A percentile compares a stretch with the other conserved stretches of the same genome.
These are phyloP conservation scores for Neotragus pygmaeus DNA, from an alignment of 2,113 vertebrate species.

Conservation along the genomic window DNA sequence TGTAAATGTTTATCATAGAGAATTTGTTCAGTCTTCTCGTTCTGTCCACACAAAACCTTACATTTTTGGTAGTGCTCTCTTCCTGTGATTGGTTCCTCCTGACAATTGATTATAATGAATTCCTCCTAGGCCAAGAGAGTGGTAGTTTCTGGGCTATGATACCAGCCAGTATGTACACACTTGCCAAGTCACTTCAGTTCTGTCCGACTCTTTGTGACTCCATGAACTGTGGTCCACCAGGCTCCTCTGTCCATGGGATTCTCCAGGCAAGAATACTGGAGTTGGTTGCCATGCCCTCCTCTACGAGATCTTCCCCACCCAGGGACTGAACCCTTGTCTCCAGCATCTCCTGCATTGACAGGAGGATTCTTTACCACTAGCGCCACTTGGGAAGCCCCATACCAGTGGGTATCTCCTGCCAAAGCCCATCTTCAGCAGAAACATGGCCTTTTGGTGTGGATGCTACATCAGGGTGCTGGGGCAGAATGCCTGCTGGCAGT, in stretches of 20 bases:
- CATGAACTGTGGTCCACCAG: not conserved
- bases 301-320: not conserved
- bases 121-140: not conserved
- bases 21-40: not conserved
- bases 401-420: too few relatives aligned
- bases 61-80: not conserved
- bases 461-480: not conserved
- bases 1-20: not conserved
- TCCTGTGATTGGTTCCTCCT: not conserved
- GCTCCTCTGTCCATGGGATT: not conserved
- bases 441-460: not conserved
- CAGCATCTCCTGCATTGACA: not conserved
- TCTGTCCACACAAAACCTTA: not conserved
- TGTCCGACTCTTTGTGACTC: not conserved
- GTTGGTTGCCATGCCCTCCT: not conserved
- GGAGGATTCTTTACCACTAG: not conserved
- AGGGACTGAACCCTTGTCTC: not conserved
- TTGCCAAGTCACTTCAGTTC: not conserved
- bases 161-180: rapidly evolving
- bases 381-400: not conserved
- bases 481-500: not conserved
- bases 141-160: not conserved
- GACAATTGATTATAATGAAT: not conserved
- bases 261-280: not conserved
- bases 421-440: not conserved